Conservation (phyloP, 2,113 vertebrate genomes). For the Canis aureus region DNA sequence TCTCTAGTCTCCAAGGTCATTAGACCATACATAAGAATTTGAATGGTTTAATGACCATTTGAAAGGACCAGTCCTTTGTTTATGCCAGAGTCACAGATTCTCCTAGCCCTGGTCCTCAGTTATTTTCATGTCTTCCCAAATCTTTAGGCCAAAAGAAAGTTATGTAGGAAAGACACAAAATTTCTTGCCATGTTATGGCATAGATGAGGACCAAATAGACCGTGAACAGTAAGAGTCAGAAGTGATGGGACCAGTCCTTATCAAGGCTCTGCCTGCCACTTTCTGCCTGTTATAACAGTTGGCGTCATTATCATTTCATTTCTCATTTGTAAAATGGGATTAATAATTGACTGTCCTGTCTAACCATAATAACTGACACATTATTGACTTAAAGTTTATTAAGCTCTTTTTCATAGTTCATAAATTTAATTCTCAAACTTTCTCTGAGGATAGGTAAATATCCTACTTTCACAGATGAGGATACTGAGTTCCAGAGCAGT, state of each 20-base stretch:
- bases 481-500: not conserved
- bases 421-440: not conserved
- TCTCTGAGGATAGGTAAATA: not conserved
- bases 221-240: not conserved
- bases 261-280: fast-evolving
- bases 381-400: not conserved
- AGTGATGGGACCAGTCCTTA: not conserved
- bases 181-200: not conserved
- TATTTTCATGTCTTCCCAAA: not conserved
- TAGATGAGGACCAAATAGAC: not conserved
- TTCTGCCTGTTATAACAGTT: not conserved
- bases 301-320: not conserved
- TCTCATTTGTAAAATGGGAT: not conserved
- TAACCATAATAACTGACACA: not conserved
- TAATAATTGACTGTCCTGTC: not conserved
- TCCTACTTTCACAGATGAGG: not conserved
- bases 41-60: not conserved
- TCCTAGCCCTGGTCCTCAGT: not conserved
- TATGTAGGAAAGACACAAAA: not conserved
- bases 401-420: not conserved
- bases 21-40: not conserved
- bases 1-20: not conserved
- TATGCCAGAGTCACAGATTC: not conserved
- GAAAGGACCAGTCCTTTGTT: not conserved
- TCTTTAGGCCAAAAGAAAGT: not conserved